These are phyloP conservation scores for Amphilophus citrinellus DNA, from an alignment of 2,113 vertebrate genomes.

Conservation along the genomic window DNA sequence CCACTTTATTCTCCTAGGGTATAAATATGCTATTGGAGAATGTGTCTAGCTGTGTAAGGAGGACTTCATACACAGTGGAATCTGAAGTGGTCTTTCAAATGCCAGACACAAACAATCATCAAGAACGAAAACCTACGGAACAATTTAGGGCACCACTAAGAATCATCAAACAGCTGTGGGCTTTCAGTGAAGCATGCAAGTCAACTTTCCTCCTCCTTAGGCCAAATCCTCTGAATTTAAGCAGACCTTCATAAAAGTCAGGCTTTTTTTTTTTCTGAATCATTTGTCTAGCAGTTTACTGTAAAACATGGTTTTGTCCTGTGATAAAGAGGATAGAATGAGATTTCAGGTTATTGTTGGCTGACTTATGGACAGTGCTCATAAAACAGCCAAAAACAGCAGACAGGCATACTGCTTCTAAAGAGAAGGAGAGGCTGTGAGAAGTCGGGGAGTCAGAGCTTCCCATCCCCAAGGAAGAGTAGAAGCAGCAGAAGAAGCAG, in stretches of 20 bases:
- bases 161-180: slow-evolving; percentile 54
- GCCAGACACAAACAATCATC: slow-evolving; percentile 66
- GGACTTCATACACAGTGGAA: slow-evolving; percentile 51
- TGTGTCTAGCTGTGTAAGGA: slow-evolving; percentile 58
- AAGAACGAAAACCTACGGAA: slow-evolving; percentile 60
- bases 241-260: slow-evolving; percentile 38
- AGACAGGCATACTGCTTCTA: slow-evolving; percentile 35
- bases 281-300: slow-evolving; percentile 49
- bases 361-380: not conserved
- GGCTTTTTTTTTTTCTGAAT: slow-evolving; percentile 37
- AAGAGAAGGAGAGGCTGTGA: slow-evolving; percentile 48
- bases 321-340: slow-evolving; percentile 36
- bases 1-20: slow-evolving; percentile 46
- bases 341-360: slow-evolving; percentile 27
- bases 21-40: slow-evolving; percentile 70
- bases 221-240: slow-evolving; percentile 54
- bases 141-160: slow-evolving; percentile 53
- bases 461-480: slow-evolving; percentile 48
- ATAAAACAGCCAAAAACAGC: slow-evolving; percentile 25
- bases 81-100: slow-evolving; percentile 56
- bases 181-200: slow-evolving; percentile 52
- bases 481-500: not conserved
- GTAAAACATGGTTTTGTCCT: slow-evolving; percentile 33
- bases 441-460: slow-evolving; percentile 54
- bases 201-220: slow-evolving; percentile 59